phyloP scores from a whole-genome alignment of 1,140 invertebrate genomes.

The Galleria mellonella region DNA sequence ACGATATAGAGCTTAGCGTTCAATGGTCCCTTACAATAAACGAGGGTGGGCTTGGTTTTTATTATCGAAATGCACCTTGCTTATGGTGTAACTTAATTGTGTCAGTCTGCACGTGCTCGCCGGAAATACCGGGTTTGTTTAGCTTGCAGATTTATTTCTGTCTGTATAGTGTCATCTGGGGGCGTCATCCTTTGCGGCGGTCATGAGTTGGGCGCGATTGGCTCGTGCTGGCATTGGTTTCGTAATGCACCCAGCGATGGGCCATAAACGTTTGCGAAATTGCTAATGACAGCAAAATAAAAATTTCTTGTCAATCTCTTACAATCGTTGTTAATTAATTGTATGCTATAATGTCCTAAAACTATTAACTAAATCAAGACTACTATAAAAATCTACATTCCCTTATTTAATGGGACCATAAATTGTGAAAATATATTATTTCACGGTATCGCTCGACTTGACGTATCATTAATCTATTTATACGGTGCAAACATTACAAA shows the following conservation, averaged over 20 bases:
- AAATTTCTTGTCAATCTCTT: too few species aligned
- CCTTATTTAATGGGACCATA: too few species aligned
- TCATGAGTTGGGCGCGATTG: conserved; percentile 25
- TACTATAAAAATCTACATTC: too few species aligned
- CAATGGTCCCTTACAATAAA: background rate
- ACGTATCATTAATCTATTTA: conserved; percentile 8
- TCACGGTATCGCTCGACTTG: background rate
- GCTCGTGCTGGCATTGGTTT: conserved; percentile 37
- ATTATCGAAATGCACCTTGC: conserved; percentile 12
- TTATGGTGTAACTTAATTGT: conserved; percentile 47
- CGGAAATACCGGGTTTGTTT: conserved; percentile 66
- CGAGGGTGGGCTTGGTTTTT: background rate
- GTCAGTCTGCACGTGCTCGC: conserved; percentile 42
- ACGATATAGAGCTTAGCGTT: too few species aligned
- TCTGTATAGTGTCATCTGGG: conserved; percentile 52
- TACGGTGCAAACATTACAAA: conserved; percentile 3
- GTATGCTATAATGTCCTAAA: too few species aligned
- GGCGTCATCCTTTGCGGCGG: conserved; percentile 46
- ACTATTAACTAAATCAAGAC: too few species aligned
- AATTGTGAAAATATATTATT: too few species aligned
- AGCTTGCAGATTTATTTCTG: conserved; percentile 66
- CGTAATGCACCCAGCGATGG: conserved; percentile 27
- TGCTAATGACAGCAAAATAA: too few species aligned
- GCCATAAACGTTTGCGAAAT: conserved; percentile 26
- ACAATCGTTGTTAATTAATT: conserved; percentile 12